Evolutionary conservation across 2,113 vertebrate genomes (phyloP), one percentile per base, ranked within the genome.

Genomic region (Pipa parva): DNA sequence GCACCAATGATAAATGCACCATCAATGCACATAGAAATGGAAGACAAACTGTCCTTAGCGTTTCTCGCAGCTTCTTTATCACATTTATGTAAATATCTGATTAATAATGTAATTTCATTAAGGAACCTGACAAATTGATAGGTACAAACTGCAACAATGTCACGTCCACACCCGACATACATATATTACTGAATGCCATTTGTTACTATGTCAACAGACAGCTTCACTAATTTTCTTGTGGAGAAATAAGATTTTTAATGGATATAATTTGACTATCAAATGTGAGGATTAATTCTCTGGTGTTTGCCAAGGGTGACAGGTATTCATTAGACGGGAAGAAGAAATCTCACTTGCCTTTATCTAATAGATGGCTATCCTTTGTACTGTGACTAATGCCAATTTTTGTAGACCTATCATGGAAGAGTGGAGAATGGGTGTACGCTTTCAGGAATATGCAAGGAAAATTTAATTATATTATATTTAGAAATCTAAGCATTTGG

Each of bases 51-150:
- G n/a, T 36, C 33, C 33, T 36, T 3, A 1, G 33, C 9, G 33
- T 42, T 31, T 31, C 39, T 46, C 36, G n/a, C 54, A 3, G 54
- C 42, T 58, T n/a, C 28, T 13, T 9, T 49, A 67, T 59, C 64
- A 37, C 28, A 50, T 59, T 67, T 67, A 67, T 67, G 64, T 67
- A 67, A 67, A 67, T 67, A 67, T 54, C 55, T 67, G 64, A 67
- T 67, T 67, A 67, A 59, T 5, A 11, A 48, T 26, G 50, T 67
- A 67, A 67, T 67, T 67, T 42, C 45, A 67, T 67, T 67, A 67
- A 59, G 64, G 57, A 67, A 67, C 64, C 50, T 59, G 42, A 58
- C 54, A 67, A 67, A 67, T 55, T 59, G 55, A 67, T 67, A 18
- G 55, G 26, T 59, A 49, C 55, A n/a, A 25, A n/a, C 64, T 27